Conservation (phyloP, 2,888 invertebrate genomes). For the Brenthis daphne region DNA sequence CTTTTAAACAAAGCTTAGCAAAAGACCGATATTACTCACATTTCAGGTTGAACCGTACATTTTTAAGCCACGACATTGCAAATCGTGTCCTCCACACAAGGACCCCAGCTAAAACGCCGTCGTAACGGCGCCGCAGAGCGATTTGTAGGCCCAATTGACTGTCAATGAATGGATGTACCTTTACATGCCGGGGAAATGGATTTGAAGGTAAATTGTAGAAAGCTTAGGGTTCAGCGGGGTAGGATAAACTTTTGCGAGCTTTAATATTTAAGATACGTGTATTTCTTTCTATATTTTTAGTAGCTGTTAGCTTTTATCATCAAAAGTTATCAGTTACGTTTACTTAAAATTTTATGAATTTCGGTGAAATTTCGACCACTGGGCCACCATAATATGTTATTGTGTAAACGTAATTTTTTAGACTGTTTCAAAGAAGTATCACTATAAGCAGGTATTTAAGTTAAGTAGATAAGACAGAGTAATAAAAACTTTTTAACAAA, state of each 20-base stretch:
- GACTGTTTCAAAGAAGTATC: too few species aligned
- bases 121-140: slow-evolving; percentile 58
- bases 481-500: too few species aligned
- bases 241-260: not conserved
- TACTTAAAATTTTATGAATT: too few species aligned
- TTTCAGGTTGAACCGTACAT: slow-evolving; percentile 6
- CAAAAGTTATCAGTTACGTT: too few species aligned
- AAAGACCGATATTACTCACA: not conserved
- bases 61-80: slow-evolving; percentile 13
- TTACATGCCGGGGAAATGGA: slow-evolving; percentile 36
- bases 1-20: not conserved
- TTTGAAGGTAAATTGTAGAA: slow-evolving; percentile 16
- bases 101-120: slow-evolving; percentile 59
- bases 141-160: slow-evolving; percentile 74
- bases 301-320: not conserved
- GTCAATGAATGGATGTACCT: slow-evolving; percentile 68
- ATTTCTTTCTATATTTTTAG: not conserved
- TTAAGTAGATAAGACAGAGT: not conserved
- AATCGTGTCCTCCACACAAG: slow-evolving; percentile 24
- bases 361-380: too few species aligned
- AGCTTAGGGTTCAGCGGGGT: not conserved
- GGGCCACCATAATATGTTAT: too few species aligned
- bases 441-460: too few species aligned
- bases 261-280: too few species aligned
- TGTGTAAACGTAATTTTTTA: too few species aligned